Percentiles rank a stretch among this genome's conserved stretches.
Conservation (phyloP, 2,888 invertebrate genomes). For the Stenchaetothrips biformis region DNA sequence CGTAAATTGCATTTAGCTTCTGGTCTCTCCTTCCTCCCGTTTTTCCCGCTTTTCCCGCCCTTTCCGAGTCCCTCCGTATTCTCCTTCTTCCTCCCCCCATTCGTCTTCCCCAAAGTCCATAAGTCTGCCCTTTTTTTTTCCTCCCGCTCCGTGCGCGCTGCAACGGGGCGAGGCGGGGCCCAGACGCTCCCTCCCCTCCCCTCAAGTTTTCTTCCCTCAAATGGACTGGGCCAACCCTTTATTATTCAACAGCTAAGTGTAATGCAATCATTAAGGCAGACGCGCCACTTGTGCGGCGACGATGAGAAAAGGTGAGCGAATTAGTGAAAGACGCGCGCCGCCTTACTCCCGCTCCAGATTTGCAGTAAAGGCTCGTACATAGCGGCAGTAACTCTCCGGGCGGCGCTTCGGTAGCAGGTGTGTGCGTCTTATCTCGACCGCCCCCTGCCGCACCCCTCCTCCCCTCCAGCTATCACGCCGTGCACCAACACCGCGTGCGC, state of each 20-base stretch:
- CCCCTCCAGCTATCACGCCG: neutral
- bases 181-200: neutral
- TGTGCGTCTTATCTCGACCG: conserved; percentile 11
- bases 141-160: neutral
- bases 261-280: conserved; percentile 7
- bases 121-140: neutral
- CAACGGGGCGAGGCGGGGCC: neutral
- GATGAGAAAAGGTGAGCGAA: neutral
- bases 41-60: neutral
- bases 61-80: neutral
- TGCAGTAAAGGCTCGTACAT: conserved; percentile 16
- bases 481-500: neutral
- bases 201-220: neutral
- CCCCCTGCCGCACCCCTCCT: neutral
- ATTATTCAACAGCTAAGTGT: conserved; percentile 11
- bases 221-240: conserved; percentile 1
- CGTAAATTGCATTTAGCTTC: conserved; percentile 21
- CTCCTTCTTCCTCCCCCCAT: neutral
- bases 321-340: neutral
- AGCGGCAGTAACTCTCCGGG: neutral
- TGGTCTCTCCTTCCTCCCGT: neutral
- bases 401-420: conserved; percentile 17
- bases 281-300: neutral
- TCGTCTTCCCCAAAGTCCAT: neutral
- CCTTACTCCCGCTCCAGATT: neutral